Base-by-base conservation (phyloP, 2,113 vertebrate genomes). In the Amblyornis subalaris region DNA sequence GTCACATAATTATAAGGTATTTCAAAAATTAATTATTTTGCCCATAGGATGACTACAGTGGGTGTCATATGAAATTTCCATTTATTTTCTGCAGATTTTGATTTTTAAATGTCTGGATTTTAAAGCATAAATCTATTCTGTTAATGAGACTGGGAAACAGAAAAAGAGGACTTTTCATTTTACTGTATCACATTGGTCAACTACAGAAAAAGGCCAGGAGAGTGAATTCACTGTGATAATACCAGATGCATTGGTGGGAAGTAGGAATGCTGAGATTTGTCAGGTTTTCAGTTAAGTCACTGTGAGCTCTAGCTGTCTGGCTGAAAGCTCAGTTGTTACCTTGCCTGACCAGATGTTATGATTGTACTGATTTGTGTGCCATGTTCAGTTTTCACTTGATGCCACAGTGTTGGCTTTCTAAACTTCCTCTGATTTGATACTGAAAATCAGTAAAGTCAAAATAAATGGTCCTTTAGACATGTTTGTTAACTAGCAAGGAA, bases 121-220 rank as follows among this genome's bases (percentile, higher is more conserved):
- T 88, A 70, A 81, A 76, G 29, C 14, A 26, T n/a, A 64, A 42
- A 42, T 31, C 18, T 61, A 10, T 71, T 89, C 29, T 44, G 4
- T 18, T 72, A 54, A 47, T 66, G 50, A 89, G 45, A 66, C 21
- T 1, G 1, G 45, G 50, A 72, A 87, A 57, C 24, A 85, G 38
- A 38, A 91, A 75, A 65, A 21, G 13, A 57, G 3, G 16, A 55
- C 20, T 79, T 85, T 65, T 72, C 2, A 0, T 54, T 50, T 23
- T 61, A 19, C 47, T 6, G 0, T 33, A 31, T 35, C 1, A 1
- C 44, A 82, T 19, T 54, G 23, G 9, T 20, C 60, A 38, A 53
- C 33, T 60, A 36, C 10, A 21, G 72, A 66, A 88, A 82, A 71
- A 60, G 53, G 53, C 4, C 5, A 12, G 7, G 22, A 85, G 13